Base-by-base conservation (phyloP, 2,113 vertebrate species). In the Hydrochoerus hydrochaeris region DNA sequence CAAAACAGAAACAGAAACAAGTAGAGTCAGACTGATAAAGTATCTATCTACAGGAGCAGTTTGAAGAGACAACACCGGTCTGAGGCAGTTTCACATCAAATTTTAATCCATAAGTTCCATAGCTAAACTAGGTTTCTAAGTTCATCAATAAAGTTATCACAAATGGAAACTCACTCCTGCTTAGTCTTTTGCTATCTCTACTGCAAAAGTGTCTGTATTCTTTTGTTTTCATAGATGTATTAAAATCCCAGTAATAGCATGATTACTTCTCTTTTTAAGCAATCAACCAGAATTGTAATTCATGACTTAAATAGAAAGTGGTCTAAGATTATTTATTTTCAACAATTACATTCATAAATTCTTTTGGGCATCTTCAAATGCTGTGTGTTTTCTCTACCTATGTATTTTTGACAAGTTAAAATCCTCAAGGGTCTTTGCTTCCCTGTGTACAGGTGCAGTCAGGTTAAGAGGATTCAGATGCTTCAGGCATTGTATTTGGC, bases 171-270 rank as follows among this genome's bases (percentile, higher is more conserved):
- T 85, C 52, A 69, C 49, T 89, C 17, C 19, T 71, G 24, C 3
- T 95, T 65, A 46, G 26, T 63, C 4, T 14, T 2, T 84, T 75
- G 17, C 3, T 69, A 6, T 88, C 7, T 94, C 75, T 87, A 16
- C 35, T 73, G 5, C 26, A 67, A 52, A 75, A 19, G 3, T 73
- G 2, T 77, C 63, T 89, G 86, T 91, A 38, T 62, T 57, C 17
- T 57, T 73, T 95, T 94, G 30, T 60, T 52, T 84, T 80, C 38
- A 85, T 28, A 85, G 35, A 57, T 60, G 75, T 78, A 77, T n/a
- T 77, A 67, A 88, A 41, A 81, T 69, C 35, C 49, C 35, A 77
- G 38, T 13, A 14, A 30, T 19, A 65, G 7, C 1, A 41, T n/a
- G 26, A 7, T 1, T 73, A 19, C 17, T 87, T 90, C 54, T 83